A percentile compares a stretch with the other conserved stretches of the same genome.
Evolutionary conservation across 2,797 vertebrate species (phyloP).

Genomic region (Siniperca scherzeri): DNA sequence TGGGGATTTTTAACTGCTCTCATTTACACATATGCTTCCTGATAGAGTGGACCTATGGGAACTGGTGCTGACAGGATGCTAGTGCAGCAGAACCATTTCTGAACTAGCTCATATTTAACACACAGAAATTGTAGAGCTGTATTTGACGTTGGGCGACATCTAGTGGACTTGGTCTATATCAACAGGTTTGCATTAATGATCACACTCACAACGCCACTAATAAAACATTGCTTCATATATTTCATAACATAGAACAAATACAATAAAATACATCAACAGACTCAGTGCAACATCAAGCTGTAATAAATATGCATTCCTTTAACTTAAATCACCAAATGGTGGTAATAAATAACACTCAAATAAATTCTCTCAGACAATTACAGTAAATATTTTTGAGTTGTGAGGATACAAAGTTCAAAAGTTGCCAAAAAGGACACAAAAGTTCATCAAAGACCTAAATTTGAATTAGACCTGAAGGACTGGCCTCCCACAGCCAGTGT

Average conservation of each 20-base stretch:
- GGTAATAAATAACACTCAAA: slow-evolving; percentile 77
- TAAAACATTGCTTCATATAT: slow-evolving; percentile 64
- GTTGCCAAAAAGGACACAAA: slow-evolving; percentile 13
- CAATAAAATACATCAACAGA: slow-evolving; percentile 61
- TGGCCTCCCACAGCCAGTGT: slow-evolving; percentile 25
- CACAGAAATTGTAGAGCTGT: not conserved
- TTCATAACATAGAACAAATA: slow-evolving; percentile 63
- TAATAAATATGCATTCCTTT: slow-evolving; percentile 73
- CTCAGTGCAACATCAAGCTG: slow-evolving; percentile 72
- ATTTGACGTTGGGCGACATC: slow-evolving; percentile 61
- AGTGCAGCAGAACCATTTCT: not conserved
- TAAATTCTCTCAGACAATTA: slow-evolving; percentile 67
- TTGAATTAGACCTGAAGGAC: slow-evolving; percentile 53
- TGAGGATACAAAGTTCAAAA: slow-evolving; percentile 25
- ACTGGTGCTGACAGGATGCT: not conserved
- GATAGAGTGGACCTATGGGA: not conserved
- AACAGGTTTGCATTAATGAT: slow-evolving; percentile 16
- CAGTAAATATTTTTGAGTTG: slow-evolving; percentile 41
- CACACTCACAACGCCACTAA: slow-evolving; percentile 10
- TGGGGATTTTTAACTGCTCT: not conserved
- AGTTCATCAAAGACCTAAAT: slow-evolving; percentile 19
- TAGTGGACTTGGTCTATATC: slow-evolving; percentile 51
- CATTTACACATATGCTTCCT: not conserved
- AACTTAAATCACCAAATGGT: slow-evolving; percentile 54
- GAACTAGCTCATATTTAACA: not conserved